Evolutionary conservation across 92 coral and sea anemone genomes (phyloP), one percentile per base, ranked within the genome.

Genomic region (Phymanthus crucifer): DNA sequence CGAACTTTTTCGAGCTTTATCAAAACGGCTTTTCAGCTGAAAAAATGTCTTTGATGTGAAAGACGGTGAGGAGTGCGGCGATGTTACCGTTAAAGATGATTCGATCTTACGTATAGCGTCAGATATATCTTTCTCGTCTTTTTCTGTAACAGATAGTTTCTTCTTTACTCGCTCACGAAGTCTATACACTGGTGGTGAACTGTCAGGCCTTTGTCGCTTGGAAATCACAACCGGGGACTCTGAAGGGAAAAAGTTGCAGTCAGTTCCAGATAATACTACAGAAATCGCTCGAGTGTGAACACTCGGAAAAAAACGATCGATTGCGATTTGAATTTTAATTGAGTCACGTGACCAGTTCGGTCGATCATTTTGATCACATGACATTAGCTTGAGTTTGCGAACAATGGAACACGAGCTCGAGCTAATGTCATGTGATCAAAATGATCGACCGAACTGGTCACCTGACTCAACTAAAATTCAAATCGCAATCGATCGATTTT

Each of bases 101-200:
- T 86, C 90, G 77, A 93, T 88, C 70, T 90, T 93, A 8, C 94
- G 87, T 23, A 93, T 93, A 37, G 97, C 97, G 57, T 89, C 86
- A 5, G 94, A 74, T 23, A 93, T 93, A 69, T 93, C 97, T 69
- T 88, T 87, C 61, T 88, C 91, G 97, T 93, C 97, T 67, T 81
- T 87, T 36, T 83, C 89, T 3, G 66, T 66, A 13, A 86, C 40
- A 1, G 93, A 86, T 19, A 74, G n/a, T 52, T 70, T 86, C 75
- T 79, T 89, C 23, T 35, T 82, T 13, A 73, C 80, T 24, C 83
- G 72, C 56, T 80, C 86, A 18, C 81, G 76, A 34, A 72, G 83
- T 34, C 66, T 89, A 5, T 89, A 87, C 17, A 90, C 17, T 17
- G 78, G 56, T 26, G 78, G 85, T 57, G 83, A 75, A 72, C 85